Evolutionary conservation across 2,888 invertebrate species (phyloP), one percentile per base, ranked within the genome.

Genomic region (Tenthredo distinguenda): DNA sequence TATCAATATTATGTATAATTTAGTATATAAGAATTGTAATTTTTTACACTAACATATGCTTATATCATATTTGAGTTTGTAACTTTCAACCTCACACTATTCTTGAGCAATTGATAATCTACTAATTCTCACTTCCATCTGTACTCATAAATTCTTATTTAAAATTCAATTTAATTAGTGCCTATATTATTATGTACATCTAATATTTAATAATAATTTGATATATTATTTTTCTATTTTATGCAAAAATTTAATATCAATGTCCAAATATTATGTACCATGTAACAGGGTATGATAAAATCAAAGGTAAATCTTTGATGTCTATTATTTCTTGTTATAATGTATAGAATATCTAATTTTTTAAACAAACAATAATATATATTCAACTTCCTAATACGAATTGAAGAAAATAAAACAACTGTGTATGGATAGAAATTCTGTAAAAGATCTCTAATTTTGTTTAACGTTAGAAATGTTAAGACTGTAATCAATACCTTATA

Each of bases 401-500:
- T 77, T 55, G 77, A 31, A 55, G 7, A 10, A 7, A 74, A 74
- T 77, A 77, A 77, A 77, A 77, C 47, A 34, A 74, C 40, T 50
- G 34, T 55, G 77, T 77, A 55, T n/a, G 50, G 34, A 72, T 47
- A 84, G 47, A 50, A 84, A 47, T 50, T 10, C 15, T 37, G 31
- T 84, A 84, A 84, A 31, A 50, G 50, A 84, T 84, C 84, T 84
- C 34, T 37, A 47, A 77, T 40, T 72, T 71, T 47, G 72, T 84
- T 84, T 72, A 55, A 72, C 50, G 50, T 71, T 31, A 18, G 9
- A 37, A 72, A 31, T 84, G 34, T 47, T 84, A 50, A 84, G 68
- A 71, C 68, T 71, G 72, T 68, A 84, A 84, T 84, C 84, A 68
- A 62, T 47, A 82, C 40, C n/a, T 72, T 72, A 84, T 71, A 84